These are phyloP conservation scores for Xiphorhynchus elegans DNA, from an alignment of 2,113 vertebrate genomes.

Conservation along the genomic window DNA sequence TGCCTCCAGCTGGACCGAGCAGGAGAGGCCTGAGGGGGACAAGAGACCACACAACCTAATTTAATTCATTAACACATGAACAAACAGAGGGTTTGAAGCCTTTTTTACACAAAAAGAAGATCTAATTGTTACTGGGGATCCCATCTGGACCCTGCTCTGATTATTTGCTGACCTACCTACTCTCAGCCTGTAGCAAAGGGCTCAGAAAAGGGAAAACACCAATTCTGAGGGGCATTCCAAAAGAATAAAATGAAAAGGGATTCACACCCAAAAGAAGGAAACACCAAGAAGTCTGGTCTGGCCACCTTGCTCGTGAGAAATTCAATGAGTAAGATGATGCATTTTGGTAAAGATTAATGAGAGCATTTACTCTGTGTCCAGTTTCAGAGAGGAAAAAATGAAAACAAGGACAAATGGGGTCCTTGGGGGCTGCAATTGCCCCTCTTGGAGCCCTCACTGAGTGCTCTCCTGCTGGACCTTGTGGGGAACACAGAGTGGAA, in stretches of 20 bases:
- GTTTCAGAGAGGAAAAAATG: neutral
- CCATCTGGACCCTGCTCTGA: neutral
- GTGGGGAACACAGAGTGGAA: neutral
- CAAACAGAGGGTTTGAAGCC: neutral
- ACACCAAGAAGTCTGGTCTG: neutral
- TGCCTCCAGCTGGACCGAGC: neutral
- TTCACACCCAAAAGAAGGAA: neutral
- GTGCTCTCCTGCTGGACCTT: too few species aligned
- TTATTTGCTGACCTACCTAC: neutral
- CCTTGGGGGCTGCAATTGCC: fast-evolving
- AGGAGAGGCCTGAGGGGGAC: neutral
- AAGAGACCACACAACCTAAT: neutral
- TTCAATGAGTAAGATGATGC: too few species aligned
- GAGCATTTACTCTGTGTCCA: neutral
- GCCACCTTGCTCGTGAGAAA: too few species aligned
- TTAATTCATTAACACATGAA: fast-evolving
- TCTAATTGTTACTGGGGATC: neutral
- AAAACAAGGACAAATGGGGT: neutral
- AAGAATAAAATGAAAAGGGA: neutral
- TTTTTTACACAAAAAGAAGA: neutral
- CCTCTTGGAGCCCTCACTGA: neutral
- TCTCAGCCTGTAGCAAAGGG: neutral
- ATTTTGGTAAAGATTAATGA: neutral
- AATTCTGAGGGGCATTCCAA: neutral
- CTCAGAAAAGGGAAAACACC: neutral